Evolutionary conservation across 2,888 invertebrate species (phyloP).

Genomic region (Pteria penguin): DNA sequence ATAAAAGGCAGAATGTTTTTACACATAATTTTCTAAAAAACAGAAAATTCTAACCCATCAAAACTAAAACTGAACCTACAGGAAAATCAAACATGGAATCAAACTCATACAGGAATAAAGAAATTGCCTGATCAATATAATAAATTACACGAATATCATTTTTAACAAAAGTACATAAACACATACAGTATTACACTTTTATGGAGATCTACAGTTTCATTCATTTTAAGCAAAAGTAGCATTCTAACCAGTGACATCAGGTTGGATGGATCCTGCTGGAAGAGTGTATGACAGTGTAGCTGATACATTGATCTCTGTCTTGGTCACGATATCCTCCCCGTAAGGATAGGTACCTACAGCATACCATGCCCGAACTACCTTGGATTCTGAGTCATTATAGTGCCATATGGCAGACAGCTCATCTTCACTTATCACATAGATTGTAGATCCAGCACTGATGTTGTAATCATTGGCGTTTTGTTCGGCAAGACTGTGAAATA

Average conservation of each 20-base stretch:
- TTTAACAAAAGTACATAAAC: too few species aligned
- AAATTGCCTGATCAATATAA: too few species aligned
- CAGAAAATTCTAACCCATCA: too few species aligned
- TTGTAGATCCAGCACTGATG: conserved; percentile 18
- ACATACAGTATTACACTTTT: too few species aligned
- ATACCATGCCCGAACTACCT: conserved; percentile 32
- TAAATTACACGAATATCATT: too few species aligned
- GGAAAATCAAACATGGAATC: too few species aligned
- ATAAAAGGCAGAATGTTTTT: too few species aligned
- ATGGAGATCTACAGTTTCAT: too few species aligned
- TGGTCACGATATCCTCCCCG: conserved; percentile 26
- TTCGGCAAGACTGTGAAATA: conserved; percentile 25
- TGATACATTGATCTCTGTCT: conserved; percentile 19
- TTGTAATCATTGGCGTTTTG: conserved; percentile 3
- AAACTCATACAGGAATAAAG: too few species aligned
- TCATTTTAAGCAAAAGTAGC: too few species aligned
- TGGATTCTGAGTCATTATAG: conserved; percentile 37
- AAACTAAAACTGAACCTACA: too few species aligned
- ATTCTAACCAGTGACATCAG: conserved; percentile 23
- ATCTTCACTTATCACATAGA: conserved; percentile 20
- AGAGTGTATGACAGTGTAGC: conserved; percentile 9
- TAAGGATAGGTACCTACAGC: conserved; percentile 34
- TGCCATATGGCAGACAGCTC: conserved; percentile 28
- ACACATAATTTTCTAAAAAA: too few species aligned
- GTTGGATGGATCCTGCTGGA: conserved; percentile 11